Evolutionary conservation across 2,888 invertebrate genomes (phyloP).

Genomic region (Cerastis leucographa): DNA sequence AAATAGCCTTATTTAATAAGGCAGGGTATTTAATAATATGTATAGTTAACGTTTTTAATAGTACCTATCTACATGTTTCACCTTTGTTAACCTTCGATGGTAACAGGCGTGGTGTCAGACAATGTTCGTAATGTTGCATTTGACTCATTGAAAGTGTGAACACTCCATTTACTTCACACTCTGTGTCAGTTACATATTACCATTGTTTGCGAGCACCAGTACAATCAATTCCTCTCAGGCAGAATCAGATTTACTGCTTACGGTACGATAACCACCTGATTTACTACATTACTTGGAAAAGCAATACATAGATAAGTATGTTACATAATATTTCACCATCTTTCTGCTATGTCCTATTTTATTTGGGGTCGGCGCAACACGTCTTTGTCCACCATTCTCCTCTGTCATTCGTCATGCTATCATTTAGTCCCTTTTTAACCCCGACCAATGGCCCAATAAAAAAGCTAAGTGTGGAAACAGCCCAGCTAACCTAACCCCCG

Average conservation of each 20-base stretch:
- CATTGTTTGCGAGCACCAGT: conserved; percentile 24
- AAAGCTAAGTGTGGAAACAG: too few species aligned
- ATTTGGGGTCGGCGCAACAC: too few species aligned
- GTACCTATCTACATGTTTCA: background rate
- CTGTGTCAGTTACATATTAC: background rate
- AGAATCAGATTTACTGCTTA: conserved; percentile 15
- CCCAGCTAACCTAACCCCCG: too few species aligned
- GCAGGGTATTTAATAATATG: background rate
- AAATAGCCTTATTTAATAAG: background rate
- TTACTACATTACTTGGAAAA: conserved; percentile 3
- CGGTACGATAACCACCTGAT: conserved; percentile 3
- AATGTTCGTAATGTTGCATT: background rate
- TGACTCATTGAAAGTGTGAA: background rate
- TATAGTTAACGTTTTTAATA: background rate
- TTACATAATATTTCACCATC: background rate
- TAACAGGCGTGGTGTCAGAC: background rate
- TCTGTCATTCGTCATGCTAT: too few species aligned
- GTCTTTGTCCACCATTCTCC: too few species aligned
- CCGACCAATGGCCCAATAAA: too few species aligned
- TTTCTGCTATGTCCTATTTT: too few species aligned
- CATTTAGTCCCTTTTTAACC: too few species aligned
- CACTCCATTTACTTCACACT: conserved; percentile 7
- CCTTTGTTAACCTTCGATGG: background rate
- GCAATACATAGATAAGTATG: background rate
- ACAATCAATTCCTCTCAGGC: conserved; percentile 13